Evolutionary conservation across 1,140 invertebrate genomes (phyloP).

Genomic region (Apis dorsata): DNA sequence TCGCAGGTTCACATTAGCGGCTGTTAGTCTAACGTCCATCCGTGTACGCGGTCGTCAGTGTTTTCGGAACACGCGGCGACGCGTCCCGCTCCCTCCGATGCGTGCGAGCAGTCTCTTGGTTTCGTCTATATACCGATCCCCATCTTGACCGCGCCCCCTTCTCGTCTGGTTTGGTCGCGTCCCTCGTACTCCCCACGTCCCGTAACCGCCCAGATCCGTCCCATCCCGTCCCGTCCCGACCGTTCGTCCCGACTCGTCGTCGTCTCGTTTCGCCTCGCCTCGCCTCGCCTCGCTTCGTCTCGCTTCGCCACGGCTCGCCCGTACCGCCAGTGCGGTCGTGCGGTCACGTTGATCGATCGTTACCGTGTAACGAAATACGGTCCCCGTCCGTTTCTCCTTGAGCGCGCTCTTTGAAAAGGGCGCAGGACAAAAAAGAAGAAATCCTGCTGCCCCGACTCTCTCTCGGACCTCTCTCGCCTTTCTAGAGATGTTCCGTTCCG

Average conservation of each 20-base stretch:
- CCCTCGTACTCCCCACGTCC: conserved; percentile 14
- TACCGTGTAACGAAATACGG: conserved; percentile 68
- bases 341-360: conserved; percentile 68
- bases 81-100: conserved; percentile 13
- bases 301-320: conserved; percentile 39
- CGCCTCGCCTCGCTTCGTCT: conserved; percentile 38
- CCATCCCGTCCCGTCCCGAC: conserved; percentile 21
- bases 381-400: conserved; percentile 64
- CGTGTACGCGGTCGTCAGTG: conserved; percentile 32
- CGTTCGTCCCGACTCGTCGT: conserved; percentile 8
- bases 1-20: conserved; percentile 4
- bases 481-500: conserved; percentile 54
- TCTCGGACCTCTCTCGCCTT: conserved; percentile 51
- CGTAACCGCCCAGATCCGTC: conserved; percentile 37
- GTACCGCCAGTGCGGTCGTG: conserved; percentile 61
- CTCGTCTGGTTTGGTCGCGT: conserved; percentile 41
- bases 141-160: conserved; percentile 57
- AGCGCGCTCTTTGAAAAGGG: conserved; percentile 67
- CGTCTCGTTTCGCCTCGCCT: conserved; percentile 25
- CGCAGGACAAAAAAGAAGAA: conserved; percentile 64
- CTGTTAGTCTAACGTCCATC: conserved; percentile 12
- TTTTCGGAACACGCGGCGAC: conserved; percentile 29
- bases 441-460: conserved; percentile 50
- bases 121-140: conserved; percentile 47
- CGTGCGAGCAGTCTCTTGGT: conserved; percentile 21